Percentiles rank a stretch among this genome's conserved stretches.
Conservation (phyloP, 2,888 invertebrate species). For the Bugula neritina region DNA sequence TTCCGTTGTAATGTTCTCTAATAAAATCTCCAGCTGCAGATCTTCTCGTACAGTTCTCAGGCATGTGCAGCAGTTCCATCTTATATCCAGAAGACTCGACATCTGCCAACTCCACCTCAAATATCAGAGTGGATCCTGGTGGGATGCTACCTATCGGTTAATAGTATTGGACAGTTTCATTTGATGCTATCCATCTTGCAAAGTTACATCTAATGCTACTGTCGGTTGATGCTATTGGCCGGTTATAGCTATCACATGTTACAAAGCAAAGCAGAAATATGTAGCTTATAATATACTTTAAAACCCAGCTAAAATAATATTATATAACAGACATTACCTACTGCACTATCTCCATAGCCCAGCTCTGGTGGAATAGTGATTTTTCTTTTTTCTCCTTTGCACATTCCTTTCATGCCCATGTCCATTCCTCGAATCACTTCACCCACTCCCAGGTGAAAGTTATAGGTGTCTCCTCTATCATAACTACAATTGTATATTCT, state of each 20-base stretch:
- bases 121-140: constrained; percentile 23
- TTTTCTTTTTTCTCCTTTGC: constrained; percentile 27
- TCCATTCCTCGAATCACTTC: constrained; percentile 26
- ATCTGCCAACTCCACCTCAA: constrained; percentile 22
- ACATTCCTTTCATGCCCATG: constrained; percentile 27
- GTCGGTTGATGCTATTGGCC: no score
- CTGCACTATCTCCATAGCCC: not conserved
- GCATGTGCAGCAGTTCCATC: constrained; percentile 12
- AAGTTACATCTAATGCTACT: no score
- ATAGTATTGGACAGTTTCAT: no score
- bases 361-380: constrained; percentile 26
- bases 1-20: constrained; percentile 27
- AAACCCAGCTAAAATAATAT: not conserved
- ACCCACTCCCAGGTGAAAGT: constrained; percentile 23
- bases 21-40: constrained; percentile 20
- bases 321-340: not conserved
- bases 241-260: no score
- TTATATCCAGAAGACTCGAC: constrained; percentile 12
- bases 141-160: constrained; percentile 26
- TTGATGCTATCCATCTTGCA: no score
- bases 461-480: constrained; percentile 21
- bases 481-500: not conserved
- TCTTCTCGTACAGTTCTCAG: constrained; percentile 11
- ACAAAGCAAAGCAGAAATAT: no score
- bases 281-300: not conserved